Base-by-base conservation (phyloP, 2,113 vertebrate species). In the Megaptera novaeangliae region DNA sequence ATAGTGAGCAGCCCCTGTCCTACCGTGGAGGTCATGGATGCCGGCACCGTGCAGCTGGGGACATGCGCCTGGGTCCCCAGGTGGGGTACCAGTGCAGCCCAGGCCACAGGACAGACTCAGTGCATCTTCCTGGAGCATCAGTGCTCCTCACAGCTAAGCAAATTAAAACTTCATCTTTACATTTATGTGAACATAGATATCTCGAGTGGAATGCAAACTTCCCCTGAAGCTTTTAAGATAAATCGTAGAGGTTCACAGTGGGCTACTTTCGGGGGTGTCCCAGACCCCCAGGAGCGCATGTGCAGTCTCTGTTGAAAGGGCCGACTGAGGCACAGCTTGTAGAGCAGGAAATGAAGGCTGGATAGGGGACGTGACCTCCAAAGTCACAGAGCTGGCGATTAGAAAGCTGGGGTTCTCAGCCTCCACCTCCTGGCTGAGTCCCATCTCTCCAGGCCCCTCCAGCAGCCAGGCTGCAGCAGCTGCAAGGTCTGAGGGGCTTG, bases 281-380 rank as follows among this genome's bases (percentile, higher is more conserved):
- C 52, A 90, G 3, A 2, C 25, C 39, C 36, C n/a, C 11, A 31
- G n/a, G 4, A 36, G 17, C 0, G 0, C 31, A 14, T 0, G 13
- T 0, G 10, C 23, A 39, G 20, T 25, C n/a, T 15, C 1, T 41
- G 14, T 31, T 15, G 5, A 17, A 66, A 66, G 57, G 2, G 8
- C 29, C 20, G 49, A 34, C 44, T 44, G 36, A 64, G 9, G 27
- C 63, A 46, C 17, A 49, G 41, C 23, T 36, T 78, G 2, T 1
- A 39, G 15, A 39, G 17, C 66, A 77, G 64, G 27, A n/a, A 46
- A 61, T 9, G 46, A 57, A 83, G 84, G 9, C 25, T 14, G 23
- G 46, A 83, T 6, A 23, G 20, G 11, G 29, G 31, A 29, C 0
- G 0, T 15, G 72, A 94, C 39, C 34, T 17, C 64, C 12, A 3